Evolutionary conservation across 2,888 invertebrate genomes (phyloP), one percentile per base, ranked within the genome.

Genomic region (Lepas anatifera): DNA sequence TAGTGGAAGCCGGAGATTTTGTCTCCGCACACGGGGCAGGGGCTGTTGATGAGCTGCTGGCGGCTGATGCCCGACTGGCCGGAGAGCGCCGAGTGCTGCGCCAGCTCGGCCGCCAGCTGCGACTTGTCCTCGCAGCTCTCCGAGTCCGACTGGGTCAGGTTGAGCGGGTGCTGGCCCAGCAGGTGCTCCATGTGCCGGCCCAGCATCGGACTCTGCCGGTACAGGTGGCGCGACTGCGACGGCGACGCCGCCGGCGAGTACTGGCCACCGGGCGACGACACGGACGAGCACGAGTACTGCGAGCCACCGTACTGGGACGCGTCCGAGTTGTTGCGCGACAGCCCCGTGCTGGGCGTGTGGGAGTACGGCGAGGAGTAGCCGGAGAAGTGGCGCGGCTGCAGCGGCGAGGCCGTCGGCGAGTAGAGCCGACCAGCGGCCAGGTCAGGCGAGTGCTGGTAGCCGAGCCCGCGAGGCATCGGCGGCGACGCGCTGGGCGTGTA

Each of bases 1-100:
- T 97, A 97, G 81, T 97, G 97, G 82, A 96, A 97, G 39, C 97
- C 95, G 75, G 93, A 93, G 78, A 95, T 95, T 79, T 94, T 92
- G 81, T 95, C 95, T 3, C 93, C 94, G 80, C 95, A 95, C 70
- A 95, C 94, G 22, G 95, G 95, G 78, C 95, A 95, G 0, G 95
- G 95, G 75, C 94, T 93, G 79, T 92, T 92, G 75, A 93, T 93
- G 11, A 93, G 84, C 79, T 93, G 92, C 78, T 93, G 92, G 58
- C 93, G 81, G 0, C 92, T 92, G 76, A 93, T 92, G 22, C 92
- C 92, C 16, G 88, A 86, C 69, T 86, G 85, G 79, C 85, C 83
- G 80, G 85, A 81, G 81, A 87, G 75, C 78, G 85, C 67, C 18
- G 77, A 76, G 70, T 79, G 79, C 71, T 78, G 78, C 37, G 78